These are phyloP conservation scores for Xiphorhynchus erythropygius DNA, from an alignment of 2,797 vertebrate species.

Conservation along the genomic window DNA sequence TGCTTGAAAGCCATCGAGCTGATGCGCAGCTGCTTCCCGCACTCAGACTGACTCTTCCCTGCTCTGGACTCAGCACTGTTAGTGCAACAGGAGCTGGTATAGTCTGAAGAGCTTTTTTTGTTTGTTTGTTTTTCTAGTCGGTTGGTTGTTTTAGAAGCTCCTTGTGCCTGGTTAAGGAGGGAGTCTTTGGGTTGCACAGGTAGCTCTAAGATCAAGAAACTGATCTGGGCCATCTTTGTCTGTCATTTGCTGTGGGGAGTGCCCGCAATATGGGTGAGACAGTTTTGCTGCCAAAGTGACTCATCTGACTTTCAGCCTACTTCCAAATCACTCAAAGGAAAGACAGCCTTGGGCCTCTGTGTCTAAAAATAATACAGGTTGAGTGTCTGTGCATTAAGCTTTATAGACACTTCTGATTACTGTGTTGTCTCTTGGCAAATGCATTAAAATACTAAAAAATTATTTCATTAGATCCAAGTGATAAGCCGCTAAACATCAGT, in stretches of 20 bases:
- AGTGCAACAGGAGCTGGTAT: accelerated
- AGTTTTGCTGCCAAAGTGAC: not conserved
- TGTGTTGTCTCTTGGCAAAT: not conserved
- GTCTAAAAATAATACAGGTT: not conserved
- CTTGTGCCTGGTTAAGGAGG: not conserved
- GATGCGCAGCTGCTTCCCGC: accelerated
- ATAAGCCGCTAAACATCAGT: not conserved
- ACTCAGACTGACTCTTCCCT: not conserved
- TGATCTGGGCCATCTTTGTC: not conserved
- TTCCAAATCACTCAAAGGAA: not conserved
- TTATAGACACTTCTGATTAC: not conserved
- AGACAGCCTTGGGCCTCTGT: not conserved
- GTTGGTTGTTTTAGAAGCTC: not conserved
- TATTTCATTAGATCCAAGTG: not conserved
- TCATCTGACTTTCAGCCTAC: not conserved
- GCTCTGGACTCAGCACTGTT: accelerated
- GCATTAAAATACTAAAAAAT: not conserved
- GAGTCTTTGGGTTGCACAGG: not conserved
- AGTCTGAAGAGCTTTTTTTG: not conserved
- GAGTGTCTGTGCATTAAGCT: not conserved
- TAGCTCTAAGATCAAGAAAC: not conserved
- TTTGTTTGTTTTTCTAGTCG: too few relatives aligned
- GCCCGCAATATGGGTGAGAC: not conserved
- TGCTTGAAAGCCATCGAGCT: not conserved
- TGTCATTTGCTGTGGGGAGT: not conserved